Base-by-base conservation (phyloP, 2,888 invertebrate genomes). In the Cephus rjabovi region DNA sequence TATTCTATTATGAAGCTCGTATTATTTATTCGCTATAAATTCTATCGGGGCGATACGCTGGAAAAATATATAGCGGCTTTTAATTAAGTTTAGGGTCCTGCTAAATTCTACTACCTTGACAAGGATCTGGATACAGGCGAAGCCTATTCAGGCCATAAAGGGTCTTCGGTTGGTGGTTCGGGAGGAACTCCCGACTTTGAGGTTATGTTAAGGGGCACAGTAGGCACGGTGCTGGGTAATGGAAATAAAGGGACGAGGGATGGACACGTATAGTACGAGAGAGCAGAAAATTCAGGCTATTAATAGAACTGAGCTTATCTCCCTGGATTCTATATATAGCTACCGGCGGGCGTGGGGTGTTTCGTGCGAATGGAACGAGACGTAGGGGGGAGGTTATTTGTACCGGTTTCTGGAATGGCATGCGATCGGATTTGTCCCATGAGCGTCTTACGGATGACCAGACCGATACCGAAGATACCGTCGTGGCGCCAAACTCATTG, bases 391-490 rank as follows among this genome's bases (percentile, higher is more conserved):
- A 76, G 79, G 84, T 83, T 84, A 83, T 86, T 86, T 83, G 84
- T 89, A 89, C 89, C 89, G 89, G 89, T 89, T 89, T 86, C 81
- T 84, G 86, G 82, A 86, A 87, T 85, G 86, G 85, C 80, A 80
- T 83, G 83, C 77, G 75, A 71, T 33, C 69, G 70, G 12, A 34
- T 34, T 34, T 34, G 74, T 76, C 74, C 73, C 31, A 77, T 30
- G 75, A 69, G 34, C 56, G 75, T 34, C 40, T n/a, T 56, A 56
- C 56, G 23, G 23, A 56, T 31, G 71, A 71, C 71, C 71, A 71
- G 71, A 71, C 12, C 71, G 23, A 71, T 71, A 23, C 31, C 34
- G 12, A 9, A 31, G 71, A 71, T 71, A 33, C 31, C 71, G 31
- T 80, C 82, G 82, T 82, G 86, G 85, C 87, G 86, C 83, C 83